Evolutionary conservation across 2,888 invertebrate species (phyloP), one percentile per base, ranked within the genome.

Genomic region (Plebejus melissa): DNA sequence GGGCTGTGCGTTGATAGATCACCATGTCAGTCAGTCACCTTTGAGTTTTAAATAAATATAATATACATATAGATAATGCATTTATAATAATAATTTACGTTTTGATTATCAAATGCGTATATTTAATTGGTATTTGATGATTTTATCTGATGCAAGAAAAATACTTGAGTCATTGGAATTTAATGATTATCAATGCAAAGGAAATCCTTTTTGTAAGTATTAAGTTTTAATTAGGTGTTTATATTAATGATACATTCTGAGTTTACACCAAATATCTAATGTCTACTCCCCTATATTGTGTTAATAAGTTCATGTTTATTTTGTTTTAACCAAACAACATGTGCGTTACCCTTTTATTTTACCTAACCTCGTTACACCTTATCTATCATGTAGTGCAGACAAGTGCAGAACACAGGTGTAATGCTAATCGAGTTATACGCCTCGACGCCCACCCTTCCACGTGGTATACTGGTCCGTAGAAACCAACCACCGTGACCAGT

Each of bases 381-480:
- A 71, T 9, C 38, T 22, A 28, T 71, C 1, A 11, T 46, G 46
- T 46, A 71, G 71, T 71, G 71, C 54, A 72, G 28, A 54, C 54
- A 72, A 72, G 72, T 72, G 72, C 72, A 72, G 13, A 72, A 72
- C 16, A 72, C 72, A 72, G 72, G 72, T 72, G 72, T 54, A 72
- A 71, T 50, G 16, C 28, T 72, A 72, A 50, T 72, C 28, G 50
- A 16, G 28, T 72, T 72, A 79, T 41, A 80, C 77, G 83, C 79
- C 79, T 80, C 79, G 77, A 74, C 79, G 79, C 79, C 65, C 81
- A 82, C 83, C 83, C 83, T 75, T 78, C 76, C 81, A 78, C 81
- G 83, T 84, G 83, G 82, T 81, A 82, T 82, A 82, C 77, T 78
- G 75, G 79, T 83, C 82, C 86, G 83, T 83, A 82, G 57, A 77